phyloP scores from a whole-genome alignment of 1,140 invertebrate genomes.

The Dysdera silvatica region DNA sequence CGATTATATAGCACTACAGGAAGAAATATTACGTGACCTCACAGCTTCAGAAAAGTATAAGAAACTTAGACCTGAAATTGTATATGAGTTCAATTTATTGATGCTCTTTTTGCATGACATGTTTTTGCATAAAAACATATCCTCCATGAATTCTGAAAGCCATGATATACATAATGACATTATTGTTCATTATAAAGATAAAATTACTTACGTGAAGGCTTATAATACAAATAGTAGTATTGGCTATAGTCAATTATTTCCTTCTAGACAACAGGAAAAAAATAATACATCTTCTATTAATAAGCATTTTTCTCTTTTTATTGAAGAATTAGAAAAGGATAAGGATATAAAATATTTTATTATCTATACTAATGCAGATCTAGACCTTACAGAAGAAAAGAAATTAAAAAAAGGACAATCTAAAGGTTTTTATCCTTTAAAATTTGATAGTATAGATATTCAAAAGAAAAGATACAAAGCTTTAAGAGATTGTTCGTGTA shows the following conservation, averaged over 20 bases:
- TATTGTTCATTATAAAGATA: slow-evolving; percentile 4
- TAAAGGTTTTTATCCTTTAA: slow-evolving; percentile 11
- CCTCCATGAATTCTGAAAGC: slow-evolving; percentile 11
- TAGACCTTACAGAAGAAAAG: slow-evolving; percentile 1
- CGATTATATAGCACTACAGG: slow-evolving; percentile 1
- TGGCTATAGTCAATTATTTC: slow-evolving; percentile 6
- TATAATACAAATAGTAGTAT: slow-evolving; percentile 10
- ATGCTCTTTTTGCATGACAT: slow-evolving; percentile 9
- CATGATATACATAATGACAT: background rate
- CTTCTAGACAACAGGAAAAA: background rate
- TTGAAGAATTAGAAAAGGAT: background rate
- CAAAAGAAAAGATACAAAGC: slow-evolving; percentile 10
- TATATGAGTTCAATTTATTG: slow-evolving; percentile 15
- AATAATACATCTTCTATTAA: slow-evolving; percentile 14
- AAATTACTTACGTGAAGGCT: background rate
- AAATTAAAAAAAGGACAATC: background rate
- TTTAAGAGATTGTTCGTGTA: slow-evolving; percentile 11
- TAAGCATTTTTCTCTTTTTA: slow-evolving; percentile 12
- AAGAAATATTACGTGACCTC: background rate
- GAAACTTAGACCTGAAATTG: background rate
- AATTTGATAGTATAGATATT: background rate
- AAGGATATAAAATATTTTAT: slow-evolving; percentile 9
- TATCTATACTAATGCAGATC: slow-evolving; percentile 8
- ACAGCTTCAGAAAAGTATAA: background rate
- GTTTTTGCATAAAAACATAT: slow-evolving; percentile 5